phyloP scores from a whole-genome alignment of 2,888 invertebrate species.

The Meganola albula region DNA sequence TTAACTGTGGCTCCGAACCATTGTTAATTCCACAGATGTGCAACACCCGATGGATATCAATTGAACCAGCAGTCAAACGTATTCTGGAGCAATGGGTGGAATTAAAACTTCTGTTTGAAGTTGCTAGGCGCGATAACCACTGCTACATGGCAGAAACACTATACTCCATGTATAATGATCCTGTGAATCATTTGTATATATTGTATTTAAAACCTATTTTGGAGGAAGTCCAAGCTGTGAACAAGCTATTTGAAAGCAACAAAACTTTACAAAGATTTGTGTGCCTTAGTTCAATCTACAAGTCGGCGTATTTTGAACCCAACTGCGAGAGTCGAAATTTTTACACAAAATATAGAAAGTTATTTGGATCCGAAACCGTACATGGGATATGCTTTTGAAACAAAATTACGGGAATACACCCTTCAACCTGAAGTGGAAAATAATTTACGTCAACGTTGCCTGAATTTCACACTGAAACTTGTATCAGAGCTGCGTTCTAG shows the following conservation, averaged over 20 bases:
- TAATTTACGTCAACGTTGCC: neutral
- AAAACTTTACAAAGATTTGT: neutral
- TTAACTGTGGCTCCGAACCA: conserved; percentile 6
- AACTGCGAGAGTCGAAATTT: conserved; percentile 19
- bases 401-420: conserved; percentile 4
- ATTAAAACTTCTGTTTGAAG: conserved; percentile 12
- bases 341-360: conserved; percentile 10
- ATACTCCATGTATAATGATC: conserved; percentile 6
- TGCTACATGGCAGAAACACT: conserved; percentile 12
- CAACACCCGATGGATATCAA: conserved; percentile 14
- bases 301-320: conserved; percentile 12
- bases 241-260: conserved; percentile 10
- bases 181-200: conserved; percentile 5
- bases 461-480: neutral
- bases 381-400: conserved; percentile 21
- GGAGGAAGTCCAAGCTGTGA: conserved; percentile 4
- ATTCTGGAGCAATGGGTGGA: conserved; percentile 16
- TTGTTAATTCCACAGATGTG: neutral
- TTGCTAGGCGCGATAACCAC: conserved; percentile 8
- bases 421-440: conserved; percentile 5
- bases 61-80: conserved; percentile 9
- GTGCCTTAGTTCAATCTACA: conserved; percentile 4
- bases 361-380: conserved; percentile 15
- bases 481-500: conserved; percentile 9
- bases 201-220: conserved; percentile 3